phyloP scores from a whole-genome alignment of 2,888 invertebrate species.

The Drosophila macrothrix region DNA sequence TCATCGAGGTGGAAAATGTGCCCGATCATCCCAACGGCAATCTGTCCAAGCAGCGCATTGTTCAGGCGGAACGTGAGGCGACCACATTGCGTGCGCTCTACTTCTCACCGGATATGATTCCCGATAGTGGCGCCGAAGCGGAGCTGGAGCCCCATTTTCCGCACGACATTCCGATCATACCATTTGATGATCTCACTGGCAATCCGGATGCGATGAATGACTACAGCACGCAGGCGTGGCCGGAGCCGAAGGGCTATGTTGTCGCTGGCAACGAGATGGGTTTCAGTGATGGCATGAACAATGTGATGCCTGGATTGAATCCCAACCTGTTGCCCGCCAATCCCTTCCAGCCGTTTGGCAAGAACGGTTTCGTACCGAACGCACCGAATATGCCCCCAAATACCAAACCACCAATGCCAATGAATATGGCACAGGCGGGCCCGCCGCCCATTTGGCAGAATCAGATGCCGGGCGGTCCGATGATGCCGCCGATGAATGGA shows the following conservation, averaged over 20 bases:
- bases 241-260: constrained; percentile 90
- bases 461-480: constrained; percentile 59
- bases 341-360: constrained; percentile 81
- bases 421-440: constrained; percentile 48
- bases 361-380: constrained; percentile 48
- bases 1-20: constrained; percentile 89
- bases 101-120: constrained; percentile 92
- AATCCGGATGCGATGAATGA: constrained; percentile 93
- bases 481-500: constrained; percentile 34
- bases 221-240: constrained; percentile 92
- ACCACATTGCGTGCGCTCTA: constrained; percentile 93
- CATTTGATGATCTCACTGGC: constrained; percentile 94
- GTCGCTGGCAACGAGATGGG: constrained; percentile 57
- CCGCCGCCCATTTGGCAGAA: constrained; percentile 67
- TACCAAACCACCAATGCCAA: constrained; percentile 41
- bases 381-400: constrained; percentile 35
- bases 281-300: constrained; percentile 41
- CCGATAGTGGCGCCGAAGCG: constrained; percentile 94
- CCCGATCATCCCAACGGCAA: constrained; percentile 89
- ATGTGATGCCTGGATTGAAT: constrained; percentile 30
- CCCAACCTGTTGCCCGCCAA: constrained; percentile 57
- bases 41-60: constrained; percentile 94
- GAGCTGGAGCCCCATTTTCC: constrained; percentile 92
- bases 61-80: constrained; percentile 94
- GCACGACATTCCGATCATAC: constrained; percentile 93